Evolutionary conservation across 1,140 invertebrate genomes (phyloP), one percentile per base, ranked within the genome.

Genomic region (Rhynchophorus ferrugineus): DNA sequence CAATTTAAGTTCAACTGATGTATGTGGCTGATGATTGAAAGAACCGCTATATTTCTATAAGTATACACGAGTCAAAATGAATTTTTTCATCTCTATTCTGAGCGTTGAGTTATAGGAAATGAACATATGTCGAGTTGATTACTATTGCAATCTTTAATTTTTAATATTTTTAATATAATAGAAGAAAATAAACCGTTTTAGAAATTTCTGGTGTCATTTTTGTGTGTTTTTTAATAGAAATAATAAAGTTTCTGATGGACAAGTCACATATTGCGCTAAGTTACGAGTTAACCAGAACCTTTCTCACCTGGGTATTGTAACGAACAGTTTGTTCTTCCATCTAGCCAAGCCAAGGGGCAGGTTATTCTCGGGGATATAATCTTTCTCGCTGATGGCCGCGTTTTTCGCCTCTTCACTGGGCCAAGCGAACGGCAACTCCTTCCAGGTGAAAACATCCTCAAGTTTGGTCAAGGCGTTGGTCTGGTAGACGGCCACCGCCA

Each of bases 321-420:
- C 71, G 62, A 90, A 87, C 35, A 89, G 60, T 73, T 85, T 87
- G 65, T 88, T 78, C 47, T 78, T 74, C 83, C 83, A 88, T 22
- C 79, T 70, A 34, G 79, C 82, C 44, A 90, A 44, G 17, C 86
- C 86, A 11, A 87, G 69, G 1, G 85, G 84, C 49, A 88, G 64
- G 69, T 87, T 87, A 64, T 88, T 82, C 45, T 74, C 76, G 13
- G 73, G 77, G 7, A 85, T 71, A 64, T 82, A 89, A 56, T 74
- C 69, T 16, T 78, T 78, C 22, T 70, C 75, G 11, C 74, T 70
- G 8, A 84, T 72, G n/a, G 83, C 81, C 16, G 72, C 69, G 49
- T 79, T 69, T 56, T 76, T 74, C 41, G 77, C 73, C 35, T 75
- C 73, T 7, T 78, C 75, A 44, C 73, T 77, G 17, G 84, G 78